Evolutionary conservation across 2,888 invertebrate genomes (phyloP), one percentile per base, ranked within the genome.

Genomic region (Erebia aethiops): DNA sequence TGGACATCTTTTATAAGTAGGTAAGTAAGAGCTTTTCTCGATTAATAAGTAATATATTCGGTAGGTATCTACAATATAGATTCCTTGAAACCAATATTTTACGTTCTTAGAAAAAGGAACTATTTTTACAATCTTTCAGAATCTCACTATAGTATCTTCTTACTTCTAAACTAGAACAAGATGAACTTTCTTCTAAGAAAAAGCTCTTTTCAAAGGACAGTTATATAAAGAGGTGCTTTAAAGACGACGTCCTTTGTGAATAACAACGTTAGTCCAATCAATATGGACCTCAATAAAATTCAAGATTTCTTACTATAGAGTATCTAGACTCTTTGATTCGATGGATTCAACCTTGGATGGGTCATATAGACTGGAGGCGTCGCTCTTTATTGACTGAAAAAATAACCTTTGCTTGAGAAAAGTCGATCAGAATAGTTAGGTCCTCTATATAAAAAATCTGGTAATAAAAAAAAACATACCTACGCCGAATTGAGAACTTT

Each of bases 221-320:
- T 16, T 60, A 16, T 60, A 26, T 16, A 43, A 43, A 60, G 18
- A 60, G 14, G 11, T 16, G 41, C 41, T 58, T 8, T 41, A n/a
- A 13, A 41, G 41, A 58, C 58, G 41, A 41, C 58, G n/a, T 14
- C n/a, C 41, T 58, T 41, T 41, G 41, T 58, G 58, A 41, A 41
- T 41, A 57, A 57, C 13, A 26, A 60, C 16, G 60, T 18, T 60
- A 60, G 60, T 43, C 60, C 41, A 16, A 60, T 60, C 60, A 11
- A 16, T 60, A 41, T 60, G 10, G 3, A 41, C 41, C 43, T 60
- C 41, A 60, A 60, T 60, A 60, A 60, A 60, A 43, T 60, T n/a
- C 16, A 26, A 57, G 35, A 57, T 35, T 58, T 51, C 58, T 58
- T 56, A 21, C 21, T 56, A 58, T 14, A 5, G n/a, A n/a, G n/a